Evolutionary conservation across 2,888 invertebrate genomes (phyloP).

Genomic region (Eupithecia exiguata): DNA sequence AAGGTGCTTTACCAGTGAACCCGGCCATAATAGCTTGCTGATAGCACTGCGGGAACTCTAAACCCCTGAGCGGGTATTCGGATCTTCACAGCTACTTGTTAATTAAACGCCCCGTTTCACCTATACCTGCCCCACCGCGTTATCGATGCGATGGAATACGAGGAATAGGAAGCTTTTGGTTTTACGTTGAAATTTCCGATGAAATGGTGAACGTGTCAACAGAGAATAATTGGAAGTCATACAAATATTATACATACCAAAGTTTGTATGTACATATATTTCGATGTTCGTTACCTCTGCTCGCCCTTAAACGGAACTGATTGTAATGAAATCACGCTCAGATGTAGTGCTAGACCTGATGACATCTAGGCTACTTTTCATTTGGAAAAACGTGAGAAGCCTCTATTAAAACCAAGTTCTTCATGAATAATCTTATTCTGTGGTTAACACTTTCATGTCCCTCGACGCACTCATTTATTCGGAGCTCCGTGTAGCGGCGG

Average conservation of each 20-base stretch:
- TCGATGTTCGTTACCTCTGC: no score
- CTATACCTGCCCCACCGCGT: background rate
- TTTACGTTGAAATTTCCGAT: background rate
- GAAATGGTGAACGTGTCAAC: background rate
- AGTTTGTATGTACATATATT: no score
- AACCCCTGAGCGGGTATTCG: slow-evolving; percentile 44
- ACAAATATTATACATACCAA: background rate
- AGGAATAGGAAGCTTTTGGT: background rate
- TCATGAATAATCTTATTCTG: no score
- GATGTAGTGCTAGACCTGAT: no score
- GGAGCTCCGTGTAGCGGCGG: no score
- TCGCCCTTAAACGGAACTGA: no score
- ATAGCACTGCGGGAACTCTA: slow-evolving; percentile 7
- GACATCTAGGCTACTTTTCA: no score
- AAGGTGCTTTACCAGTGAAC: background rate
- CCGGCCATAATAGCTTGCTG: slow-evolving; percentile 5
- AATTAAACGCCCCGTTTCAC: slow-evolving; percentile 50
- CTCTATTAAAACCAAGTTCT: no score
- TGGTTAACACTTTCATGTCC: no score
- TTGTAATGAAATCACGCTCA: no score
- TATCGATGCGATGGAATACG: background rate
- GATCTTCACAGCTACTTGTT: slow-evolving; percentile 55
- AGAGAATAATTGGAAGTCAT: background rate
- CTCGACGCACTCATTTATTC: no score
- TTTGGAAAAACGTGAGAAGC: no score